Evolutionary conservation across 2,888 invertebrate genomes (phyloP).

Genomic region (Petrolisthes manimaculis): DNA sequence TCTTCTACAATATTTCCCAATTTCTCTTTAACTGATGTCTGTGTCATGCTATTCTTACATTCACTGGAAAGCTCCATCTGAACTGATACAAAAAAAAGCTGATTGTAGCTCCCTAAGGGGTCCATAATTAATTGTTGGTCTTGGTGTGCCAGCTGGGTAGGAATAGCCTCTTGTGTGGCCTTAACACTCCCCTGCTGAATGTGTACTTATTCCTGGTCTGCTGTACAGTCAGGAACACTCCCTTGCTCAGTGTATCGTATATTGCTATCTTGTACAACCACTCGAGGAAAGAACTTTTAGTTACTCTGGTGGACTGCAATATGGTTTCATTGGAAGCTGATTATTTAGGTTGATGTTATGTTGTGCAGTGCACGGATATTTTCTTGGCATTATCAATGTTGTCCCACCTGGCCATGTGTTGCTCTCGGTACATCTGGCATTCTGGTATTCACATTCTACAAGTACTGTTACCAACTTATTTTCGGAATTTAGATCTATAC

Average conservation of each 20-base stretch:
- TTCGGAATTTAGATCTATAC: slow-evolving; percentile 18
- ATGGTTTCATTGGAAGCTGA: neutral
- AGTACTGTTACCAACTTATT: slow-evolving; percentile 21
- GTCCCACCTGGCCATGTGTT: slow-evolving; percentile 41
- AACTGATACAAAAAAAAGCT: slow-evolving; percentile 19
- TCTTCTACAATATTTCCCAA: neutral
- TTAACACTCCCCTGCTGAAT: slow-evolving; percentile 24
- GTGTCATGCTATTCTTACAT: slow-evolving; percentile 16
- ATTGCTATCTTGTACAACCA: slow-evolving; percentile 1
- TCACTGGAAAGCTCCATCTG: slow-evolving; percentile 16
- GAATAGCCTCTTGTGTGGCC: slow-evolving; percentile 35
- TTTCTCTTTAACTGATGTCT: neutral
- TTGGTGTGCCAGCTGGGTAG: slow-evolving; percentile 28
- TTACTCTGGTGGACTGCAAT: too few relatives aligned
- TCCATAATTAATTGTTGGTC: slow-evolving; percentile 29
- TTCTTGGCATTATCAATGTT: slow-evolving; percentile 47
- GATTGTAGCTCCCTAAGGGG: slow-evolving; percentile 9
- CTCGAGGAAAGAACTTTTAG: too few relatives aligned
- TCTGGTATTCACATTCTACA: slow-evolving; percentile 32
- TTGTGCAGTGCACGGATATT: slow-evolving; percentile 50
- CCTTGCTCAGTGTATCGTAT: slow-evolving; percentile 15
- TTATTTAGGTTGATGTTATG: slow-evolving; percentile 29
- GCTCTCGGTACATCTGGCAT: slow-evolving; percentile 58
- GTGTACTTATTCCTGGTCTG: slow-evolving; percentile 13
- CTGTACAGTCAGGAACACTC: slow-evolving; percentile 26